phyloP scores from a whole-genome alignment of 1,140 invertebrate genomes.

The Drosophila prosaltans region DNA sequence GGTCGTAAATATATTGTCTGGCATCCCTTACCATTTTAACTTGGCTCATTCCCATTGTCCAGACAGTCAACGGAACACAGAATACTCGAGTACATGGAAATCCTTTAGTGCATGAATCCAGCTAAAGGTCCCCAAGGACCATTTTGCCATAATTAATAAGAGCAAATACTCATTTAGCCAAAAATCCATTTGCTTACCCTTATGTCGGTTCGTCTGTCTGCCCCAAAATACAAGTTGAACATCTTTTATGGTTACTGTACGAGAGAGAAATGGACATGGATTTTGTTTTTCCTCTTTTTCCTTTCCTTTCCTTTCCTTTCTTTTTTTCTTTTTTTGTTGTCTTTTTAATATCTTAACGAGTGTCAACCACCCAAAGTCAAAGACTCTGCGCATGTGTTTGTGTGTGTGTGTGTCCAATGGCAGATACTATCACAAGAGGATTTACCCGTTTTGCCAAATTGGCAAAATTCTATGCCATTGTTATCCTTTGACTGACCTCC shows the following conservation, averaged over 20 bases:
- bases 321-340: constrained; percentile 59
- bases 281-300: too few relatives aligned
- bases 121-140: constrained; percentile 67
- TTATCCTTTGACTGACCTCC: constrained; percentile 44
- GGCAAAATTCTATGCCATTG: constrained; percentile 73
- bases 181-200: constrained; percentile 7
- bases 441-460: constrained; percentile 79
- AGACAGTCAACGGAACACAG: background rate
- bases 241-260: constrained; percentile 36
- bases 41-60: background rate
- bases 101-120: constrained; percentile 24
- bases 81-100: background rate
- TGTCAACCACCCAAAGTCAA: constrained; percentile 71
- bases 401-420: constrained; percentile 59
- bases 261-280: constrained; percentile 37
- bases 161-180: constrained; percentile 60
- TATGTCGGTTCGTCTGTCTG: background rate
- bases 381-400: constrained; percentile 49
- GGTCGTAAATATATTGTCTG: background rate
- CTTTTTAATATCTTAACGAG: constrained; percentile 79
- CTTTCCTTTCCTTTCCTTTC: too few relatives aligned
- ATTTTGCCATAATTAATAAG: constrained; percentile 81
- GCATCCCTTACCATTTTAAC: background rate
- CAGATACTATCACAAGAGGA: constrained; percentile 54
- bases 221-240: constrained; percentile 16